Evolutionary conservation across 2,888 invertebrate genomes (phyloP), one percentile per base, ranked within the genome.

Genomic region (Pardosa pseudoannulata): DNA sequence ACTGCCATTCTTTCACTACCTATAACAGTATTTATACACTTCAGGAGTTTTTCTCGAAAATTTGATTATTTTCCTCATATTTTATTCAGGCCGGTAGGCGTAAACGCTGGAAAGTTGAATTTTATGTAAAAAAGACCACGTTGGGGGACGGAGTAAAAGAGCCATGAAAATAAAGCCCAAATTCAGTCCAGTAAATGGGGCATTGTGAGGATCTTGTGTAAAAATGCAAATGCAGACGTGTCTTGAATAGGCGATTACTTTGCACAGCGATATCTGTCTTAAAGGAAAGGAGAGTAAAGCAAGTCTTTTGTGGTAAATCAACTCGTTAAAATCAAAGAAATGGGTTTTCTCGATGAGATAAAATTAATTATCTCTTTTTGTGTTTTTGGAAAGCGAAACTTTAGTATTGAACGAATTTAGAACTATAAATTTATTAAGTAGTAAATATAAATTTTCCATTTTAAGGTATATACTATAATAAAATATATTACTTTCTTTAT

Each of bases 191-290:
- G 70, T 62, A 81, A 81, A 81, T 81, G 74, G 81, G 62, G 81
- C 64, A 65, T 79, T 64, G 39, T 36, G 41, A 67, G 29, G 41
- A 71, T 72, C 67, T 27, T 7, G 70, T 39, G 70, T 81, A 75
- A 81, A 81, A 81, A 81, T 81, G 74, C 74, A 75, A 81, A 81
- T 81, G 6, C 19, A 16, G 46, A 81, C 74, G 81, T 81, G 81
- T 75, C 41, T 68, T 31, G 81, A 81, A 81, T 81, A 62, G 41
- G 16, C 39, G 31, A 41, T 68, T 41, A 28, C 41, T 39, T 31
- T 23, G 65, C 64, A 67, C 41, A 46, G 27, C 46, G 68, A 81
- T 74, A 70, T 68, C 50, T 5, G 23, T 2, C 36, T 31, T n/a
- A 16, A 7, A 23, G 7, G 9, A 62, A 41, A 39, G 46, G 68